Conservation (phyloP, 1,140 invertebrate species). For the Trigoniulus corallinus region DNA sequence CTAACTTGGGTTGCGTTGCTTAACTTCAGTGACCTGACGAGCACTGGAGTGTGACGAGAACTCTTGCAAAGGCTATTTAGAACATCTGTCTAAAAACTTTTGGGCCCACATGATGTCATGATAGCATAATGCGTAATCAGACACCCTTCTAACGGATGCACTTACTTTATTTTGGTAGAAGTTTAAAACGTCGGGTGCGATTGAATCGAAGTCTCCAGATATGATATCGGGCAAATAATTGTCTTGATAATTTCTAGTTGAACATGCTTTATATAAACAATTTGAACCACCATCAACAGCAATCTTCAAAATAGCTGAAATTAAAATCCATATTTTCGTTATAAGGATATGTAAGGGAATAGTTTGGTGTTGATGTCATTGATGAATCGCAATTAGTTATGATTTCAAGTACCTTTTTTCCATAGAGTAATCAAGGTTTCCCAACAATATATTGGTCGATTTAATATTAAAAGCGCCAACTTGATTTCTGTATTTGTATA, state of each 20-base stretch:
- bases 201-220: conserved; percentile 25
- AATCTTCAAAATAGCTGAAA: background rate
- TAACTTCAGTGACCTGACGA: too few relatives aligned
- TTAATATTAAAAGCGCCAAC: background rate
- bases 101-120: background rate
- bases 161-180: conserved; percentile 14
- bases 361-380: too few relatives aligned
- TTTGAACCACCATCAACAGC: conserved; percentile 1
- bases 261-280: background rate
- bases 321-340: too few relatives aligned
- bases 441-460: background rate
- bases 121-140: background rate
- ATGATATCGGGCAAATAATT: conserved; percentile 19
- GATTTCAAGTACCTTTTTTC: background rate
- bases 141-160: background rate
- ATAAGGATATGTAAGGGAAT: too few relatives aligned
- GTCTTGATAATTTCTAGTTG: background rate
- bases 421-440: background rate
- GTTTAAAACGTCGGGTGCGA: conserved; percentile 12
- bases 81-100: background rate
- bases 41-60: background rate
- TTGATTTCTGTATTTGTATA: too few relatives aligned
- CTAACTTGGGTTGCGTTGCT: too few relatives aligned
- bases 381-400: too few relatives aligned
- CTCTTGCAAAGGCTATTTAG: background rate